Evolutionary conservation across 2,113 vertebrate species (phyloP).

Genomic region (Sigmodon hispidus): DNA sequence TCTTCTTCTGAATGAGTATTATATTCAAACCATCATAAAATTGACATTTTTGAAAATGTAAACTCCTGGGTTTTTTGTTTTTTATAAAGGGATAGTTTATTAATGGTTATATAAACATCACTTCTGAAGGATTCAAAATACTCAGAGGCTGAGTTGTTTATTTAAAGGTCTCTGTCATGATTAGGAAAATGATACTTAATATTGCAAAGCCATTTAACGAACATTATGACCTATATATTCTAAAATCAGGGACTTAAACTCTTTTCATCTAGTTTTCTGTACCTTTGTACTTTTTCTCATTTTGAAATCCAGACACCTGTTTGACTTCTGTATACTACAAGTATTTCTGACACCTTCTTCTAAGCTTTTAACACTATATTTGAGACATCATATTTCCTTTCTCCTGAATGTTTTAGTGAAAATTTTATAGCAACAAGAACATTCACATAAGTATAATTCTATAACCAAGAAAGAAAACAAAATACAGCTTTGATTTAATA

Average conservation of each 20-base stretch:
- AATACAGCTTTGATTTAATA: background rate
- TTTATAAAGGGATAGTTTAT: too few relatives aligned
- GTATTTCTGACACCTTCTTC: background rate
- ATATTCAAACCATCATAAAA: background rate
- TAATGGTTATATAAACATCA: too few relatives aligned
- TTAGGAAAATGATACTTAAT: background rate
- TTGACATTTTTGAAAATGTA: background rate
- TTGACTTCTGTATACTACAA: background rate
- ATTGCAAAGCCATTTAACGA: background rate
- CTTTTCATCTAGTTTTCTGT: background rate
- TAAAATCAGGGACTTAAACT: background rate
- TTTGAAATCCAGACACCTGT: background rate
- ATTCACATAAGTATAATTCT: background rate
- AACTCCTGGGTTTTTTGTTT: too few relatives aligned
- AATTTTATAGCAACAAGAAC: conserved; percentile 15
- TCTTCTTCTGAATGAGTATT: background rate
- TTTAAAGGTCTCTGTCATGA: too few relatives aligned
- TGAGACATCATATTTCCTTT: background rate
- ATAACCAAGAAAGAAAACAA: background rate
- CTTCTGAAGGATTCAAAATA: too few relatives aligned
- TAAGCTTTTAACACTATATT: background rate
- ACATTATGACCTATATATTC: background rate
- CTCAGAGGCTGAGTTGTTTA: too few relatives aligned
- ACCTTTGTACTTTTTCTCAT: background rate
- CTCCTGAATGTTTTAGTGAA: background rate